Evolutionary conservation across 64 coral and sea anemone genomes (phyloP).

Genomic region (Pachyseris speciosa): DNA sequence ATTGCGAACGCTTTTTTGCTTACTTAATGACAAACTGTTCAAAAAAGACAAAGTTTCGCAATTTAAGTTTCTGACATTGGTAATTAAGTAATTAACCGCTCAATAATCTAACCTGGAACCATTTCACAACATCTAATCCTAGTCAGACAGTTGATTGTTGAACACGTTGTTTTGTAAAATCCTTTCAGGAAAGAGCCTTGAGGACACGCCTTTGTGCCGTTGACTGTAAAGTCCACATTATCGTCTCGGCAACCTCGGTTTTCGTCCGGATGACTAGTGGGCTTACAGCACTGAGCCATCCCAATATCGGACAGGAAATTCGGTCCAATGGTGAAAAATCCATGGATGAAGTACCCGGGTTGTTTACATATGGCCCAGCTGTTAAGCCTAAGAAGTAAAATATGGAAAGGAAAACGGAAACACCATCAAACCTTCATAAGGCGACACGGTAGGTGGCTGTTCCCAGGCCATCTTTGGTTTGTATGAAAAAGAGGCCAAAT

Average conservation of each 20-base stretch:
- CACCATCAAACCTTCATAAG: neutral
- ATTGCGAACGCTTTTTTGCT: too few relatives aligned
- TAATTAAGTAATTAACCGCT: neutral
- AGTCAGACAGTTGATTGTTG: neutral
- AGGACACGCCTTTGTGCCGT: neutral
- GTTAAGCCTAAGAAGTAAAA: neutral
- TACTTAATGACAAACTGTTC: too few relatives aligned
- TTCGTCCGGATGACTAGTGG: neutral
- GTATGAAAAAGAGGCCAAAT: too few relatives aligned
- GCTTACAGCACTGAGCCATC: neutral
- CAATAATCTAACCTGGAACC: neutral
- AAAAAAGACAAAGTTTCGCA: neutral
- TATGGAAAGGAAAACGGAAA: neutral
- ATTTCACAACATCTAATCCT: neutral
- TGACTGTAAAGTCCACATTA: neutral
- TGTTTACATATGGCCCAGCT: neutral
- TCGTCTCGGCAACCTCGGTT: neutral
- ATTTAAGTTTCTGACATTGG: neutral
- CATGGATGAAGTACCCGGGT: neutral
- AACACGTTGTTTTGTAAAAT: slow-evolving; percentile 5
- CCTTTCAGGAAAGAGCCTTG: neutral
- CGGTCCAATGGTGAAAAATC: neutral
- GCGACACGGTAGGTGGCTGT: neutral
- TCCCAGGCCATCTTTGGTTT: too few relatives aligned
- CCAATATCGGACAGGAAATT: slow-evolving; percentile 5